phyloP scores from a whole-genome alignment of 2,888 invertebrate species.

The Neoitamus cyanurus region DNA sequence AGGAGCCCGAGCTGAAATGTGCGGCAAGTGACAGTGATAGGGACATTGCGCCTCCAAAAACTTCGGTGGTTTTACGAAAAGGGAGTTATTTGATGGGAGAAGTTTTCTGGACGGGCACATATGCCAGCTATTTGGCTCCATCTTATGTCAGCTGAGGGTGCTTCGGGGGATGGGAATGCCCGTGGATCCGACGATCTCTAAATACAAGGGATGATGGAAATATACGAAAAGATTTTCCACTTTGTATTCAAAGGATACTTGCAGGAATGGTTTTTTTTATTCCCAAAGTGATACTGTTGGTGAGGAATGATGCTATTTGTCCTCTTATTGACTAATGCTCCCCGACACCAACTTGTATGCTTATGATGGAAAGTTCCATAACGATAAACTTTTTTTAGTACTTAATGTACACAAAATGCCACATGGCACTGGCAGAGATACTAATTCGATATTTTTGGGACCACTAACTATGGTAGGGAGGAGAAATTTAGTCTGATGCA shows the following conservation, averaged over 20 bases:
- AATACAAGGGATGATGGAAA: neutral
- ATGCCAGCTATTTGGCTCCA: neutral
- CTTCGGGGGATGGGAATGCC: neutral
- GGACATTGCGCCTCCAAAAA: constrained; percentile 3
- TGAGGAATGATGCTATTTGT: neutral
- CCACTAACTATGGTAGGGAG: too few species aligned
- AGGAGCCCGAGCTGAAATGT: neutral
- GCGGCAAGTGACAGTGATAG: constrained; percentile 3
- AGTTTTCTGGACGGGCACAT: constrained; percentile 1
- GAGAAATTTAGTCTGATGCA: too few species aligned
- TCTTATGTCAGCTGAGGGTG: neutral
- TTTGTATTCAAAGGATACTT: neutral
- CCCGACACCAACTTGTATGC: neutral
- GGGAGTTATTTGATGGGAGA: neutral
- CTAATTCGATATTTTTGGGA: too few species aligned
- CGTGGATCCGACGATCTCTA: neutral
- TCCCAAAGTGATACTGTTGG: neutral
- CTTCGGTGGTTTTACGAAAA: neutral
- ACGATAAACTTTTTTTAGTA: too few species aligned
- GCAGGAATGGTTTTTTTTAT: neutral
- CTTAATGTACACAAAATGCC: too few species aligned
- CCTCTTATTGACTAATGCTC: neutral
- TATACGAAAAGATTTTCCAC: neutral
- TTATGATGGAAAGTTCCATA: neutral
- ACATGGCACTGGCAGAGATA: too few species aligned